Base-by-base conservation (phyloP, 2,888 invertebrate species). In the Sympetrum striolatum region DNA sequence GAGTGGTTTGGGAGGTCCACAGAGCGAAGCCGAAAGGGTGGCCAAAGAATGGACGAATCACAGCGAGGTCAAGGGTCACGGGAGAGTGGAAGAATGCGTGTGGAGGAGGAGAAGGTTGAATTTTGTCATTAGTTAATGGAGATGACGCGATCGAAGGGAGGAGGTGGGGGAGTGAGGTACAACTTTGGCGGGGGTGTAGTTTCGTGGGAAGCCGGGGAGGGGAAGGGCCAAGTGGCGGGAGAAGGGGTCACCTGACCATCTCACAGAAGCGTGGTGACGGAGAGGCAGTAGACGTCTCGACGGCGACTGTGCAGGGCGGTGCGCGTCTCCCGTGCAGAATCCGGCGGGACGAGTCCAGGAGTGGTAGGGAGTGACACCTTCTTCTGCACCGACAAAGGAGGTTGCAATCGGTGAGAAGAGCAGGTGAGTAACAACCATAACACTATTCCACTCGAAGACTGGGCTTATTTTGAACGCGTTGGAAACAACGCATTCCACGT, bases 171-270 rank as follows among this genome's bases (percentile, higher is more conserved):
- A 39, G 39, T 37, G 80, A 44, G 53, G 53, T 53, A 18, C 15
- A 15, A 18, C 18, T 53, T 53, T 18, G 53, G 53, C 5, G 53
- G 53, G 53, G 53, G 53, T 53, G 53, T 18, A 53, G 53, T 18
- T 53, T 53, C 18, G 48, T 48, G 48, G 37, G 8, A 22, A 39
- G n/a, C 18, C 10, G 80, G 44, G 4, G 48, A 35, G 81, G 48
- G 22, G 14, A 14, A 39, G 81, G 48, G 15, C 53, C n/a, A 22
- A 31, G 53, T 15, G 81, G 31, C 18, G 25, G 81, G 37, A 15
- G 82, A 15, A 35, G 53, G 86, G 86, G 86, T 86, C 86, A 86
- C 86, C 86, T 86, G 86, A 86, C 86, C 86, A 86, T 58, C 86
- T 31, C 81, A 82, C 81, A 35, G 44, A 44, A 6, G 44, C 82